Evolutionary conservation across 2,797 vertebrate species (phyloP).

Genomic region (Fundulus diaphanus): DNA sequence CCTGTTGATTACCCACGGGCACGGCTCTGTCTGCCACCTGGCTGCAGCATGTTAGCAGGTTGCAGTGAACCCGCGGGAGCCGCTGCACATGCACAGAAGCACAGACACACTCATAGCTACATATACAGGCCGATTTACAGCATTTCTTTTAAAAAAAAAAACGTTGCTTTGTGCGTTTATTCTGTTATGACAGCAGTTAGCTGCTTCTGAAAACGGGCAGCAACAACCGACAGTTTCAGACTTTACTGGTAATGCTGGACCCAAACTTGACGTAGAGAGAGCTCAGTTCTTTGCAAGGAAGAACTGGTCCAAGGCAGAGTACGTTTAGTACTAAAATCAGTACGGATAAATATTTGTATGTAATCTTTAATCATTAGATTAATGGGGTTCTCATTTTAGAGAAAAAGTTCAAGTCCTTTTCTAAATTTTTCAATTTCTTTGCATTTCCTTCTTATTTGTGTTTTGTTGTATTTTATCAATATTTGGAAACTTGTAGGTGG

Average conservation of each 20-base stretch:
- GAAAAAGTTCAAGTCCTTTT: not conserved
- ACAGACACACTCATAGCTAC: not conserved
- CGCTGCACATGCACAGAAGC: not conserved
- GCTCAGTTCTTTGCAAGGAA: too few species aligned
- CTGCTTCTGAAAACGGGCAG: slow-evolving; percentile 2
- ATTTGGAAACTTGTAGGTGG: not conserved
- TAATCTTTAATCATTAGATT: not conserved
- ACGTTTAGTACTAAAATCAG: not conserved
- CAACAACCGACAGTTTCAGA: not conserved
- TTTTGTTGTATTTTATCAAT: not conserved
- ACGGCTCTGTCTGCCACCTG: slow-evolving; percentile 57
- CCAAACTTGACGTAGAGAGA: not conserved
- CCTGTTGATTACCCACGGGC: slow-evolving; percentile 62
- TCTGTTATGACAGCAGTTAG: slow-evolving; percentile 6
- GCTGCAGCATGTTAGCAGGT: slow-evolving; percentile 46
- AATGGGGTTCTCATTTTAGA: not conserved
- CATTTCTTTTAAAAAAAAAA: not conserved
- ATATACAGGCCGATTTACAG: not conserved
- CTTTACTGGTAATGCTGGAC: not conserved
- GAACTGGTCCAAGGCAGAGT: too few species aligned
- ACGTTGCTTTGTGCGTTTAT: slow-evolving; percentile 2
- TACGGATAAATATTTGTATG: not conserved
- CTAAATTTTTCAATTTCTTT: not conserved
- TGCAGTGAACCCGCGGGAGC: slow-evolving; percentile 35
- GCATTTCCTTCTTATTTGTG: not conserved